These are phyloP conservation scores for Nothoprocta pentlandii DNA, from an alignment of 2,113 vertebrate genomes.

Conservation along the genomic window DNA sequence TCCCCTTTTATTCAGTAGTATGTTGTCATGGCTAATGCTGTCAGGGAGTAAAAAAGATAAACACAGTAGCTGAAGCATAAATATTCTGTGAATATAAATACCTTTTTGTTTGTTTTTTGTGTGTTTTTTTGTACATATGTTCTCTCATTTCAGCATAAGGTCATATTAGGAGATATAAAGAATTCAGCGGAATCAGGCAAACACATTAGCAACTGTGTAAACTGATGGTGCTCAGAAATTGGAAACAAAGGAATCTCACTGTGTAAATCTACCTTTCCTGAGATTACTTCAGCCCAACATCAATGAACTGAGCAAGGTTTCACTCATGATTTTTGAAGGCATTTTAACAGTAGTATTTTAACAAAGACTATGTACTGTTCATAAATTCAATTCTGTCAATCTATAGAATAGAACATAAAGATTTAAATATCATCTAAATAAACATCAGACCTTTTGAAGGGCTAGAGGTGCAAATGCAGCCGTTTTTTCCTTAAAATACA, in stretches of 20 bases:
- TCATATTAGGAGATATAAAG: background rate
- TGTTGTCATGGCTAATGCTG: background rate
- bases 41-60: background rate
- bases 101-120: background rate
- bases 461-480: background rate
- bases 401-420: background rate
- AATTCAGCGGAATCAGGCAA: background rate
- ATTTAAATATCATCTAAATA: background rate
- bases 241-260: background rate
- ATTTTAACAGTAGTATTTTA: background rate
- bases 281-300: background rate
- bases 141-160: background rate
- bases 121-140: background rate
- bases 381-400: background rate
- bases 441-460: background rate
- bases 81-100: background rate
- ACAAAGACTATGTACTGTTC: background rate
- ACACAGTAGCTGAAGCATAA: background rate
- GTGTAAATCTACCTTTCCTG: background rate
- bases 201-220: background rate
- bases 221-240: background rate
- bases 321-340: background rate
- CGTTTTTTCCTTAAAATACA: background rate
- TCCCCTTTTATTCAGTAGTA: background rate
- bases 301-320: background rate